phyloP scores from a whole-genome alignment of 2,797 vertebrate genomes.

The Peromyscus eremicus region DNA sequence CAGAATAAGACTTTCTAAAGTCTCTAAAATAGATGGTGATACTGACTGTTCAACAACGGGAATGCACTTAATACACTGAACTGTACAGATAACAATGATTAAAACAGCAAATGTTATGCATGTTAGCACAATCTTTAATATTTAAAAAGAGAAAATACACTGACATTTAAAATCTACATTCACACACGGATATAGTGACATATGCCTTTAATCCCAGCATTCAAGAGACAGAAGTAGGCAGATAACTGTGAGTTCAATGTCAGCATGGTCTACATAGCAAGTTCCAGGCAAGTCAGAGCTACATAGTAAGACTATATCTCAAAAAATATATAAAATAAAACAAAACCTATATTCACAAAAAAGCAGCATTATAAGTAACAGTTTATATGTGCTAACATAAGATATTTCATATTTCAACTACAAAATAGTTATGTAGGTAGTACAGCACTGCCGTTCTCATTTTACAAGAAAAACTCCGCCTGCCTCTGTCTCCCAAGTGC shows the following conservation, averaged over 20 bases:
- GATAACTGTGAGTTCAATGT: neutral
- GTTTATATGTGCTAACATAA: neutral
- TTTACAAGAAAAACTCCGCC: slow-evolving; percentile 3
- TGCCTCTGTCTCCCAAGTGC: neutral
- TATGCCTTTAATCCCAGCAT: neutral
- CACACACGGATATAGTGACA: neutral
- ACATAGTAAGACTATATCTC: neutral
- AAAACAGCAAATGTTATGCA: neutral
- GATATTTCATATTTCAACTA: slow-evolving; percentile 9
- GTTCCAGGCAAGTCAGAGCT: neutral
- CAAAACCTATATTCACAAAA: slow-evolving; percentile 12
- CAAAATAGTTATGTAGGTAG: neutral
- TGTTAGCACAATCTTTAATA: neutral
- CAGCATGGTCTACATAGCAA: neutral
- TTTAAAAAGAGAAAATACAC: neutral
- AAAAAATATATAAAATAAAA: neutral
- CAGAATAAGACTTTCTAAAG: neutral
- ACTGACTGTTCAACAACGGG: neutral
- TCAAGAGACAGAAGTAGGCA: neutral
- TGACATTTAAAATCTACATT: slow-evolving; percentile 15
- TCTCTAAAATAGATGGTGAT: neutral
- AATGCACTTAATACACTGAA: neutral
- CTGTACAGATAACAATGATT: neutral
- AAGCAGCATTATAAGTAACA: slow-evolving; percentile 28
- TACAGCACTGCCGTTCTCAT: neutral